These are phyloP conservation scores for Pantala flavescens DNA, from an alignment of 1,140 invertebrate genomes.

Conservation along the genomic window DNA sequence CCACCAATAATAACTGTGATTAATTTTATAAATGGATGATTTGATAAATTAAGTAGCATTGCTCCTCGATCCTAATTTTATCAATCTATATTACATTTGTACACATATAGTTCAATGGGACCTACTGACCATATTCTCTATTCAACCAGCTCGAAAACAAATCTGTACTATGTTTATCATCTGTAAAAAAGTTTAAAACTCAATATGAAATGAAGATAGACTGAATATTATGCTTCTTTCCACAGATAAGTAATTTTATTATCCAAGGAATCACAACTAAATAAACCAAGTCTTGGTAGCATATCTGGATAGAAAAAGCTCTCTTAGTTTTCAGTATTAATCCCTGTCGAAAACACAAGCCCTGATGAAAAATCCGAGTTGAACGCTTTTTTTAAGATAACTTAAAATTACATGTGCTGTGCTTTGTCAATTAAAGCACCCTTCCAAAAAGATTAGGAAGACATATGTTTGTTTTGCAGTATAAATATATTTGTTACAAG, in stretches of 20 bases:
- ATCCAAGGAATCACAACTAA: too few species aligned
- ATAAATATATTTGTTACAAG: constrained; percentile 9
- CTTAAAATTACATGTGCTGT: not conserved
- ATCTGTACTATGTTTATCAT: not conserved
- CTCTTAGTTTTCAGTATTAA: too few species aligned
- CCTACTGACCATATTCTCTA: not conserved
- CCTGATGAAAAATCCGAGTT: too few species aligned
- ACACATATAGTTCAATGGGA: not conserved
- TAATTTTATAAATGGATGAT: not conserved
- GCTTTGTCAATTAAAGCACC: not conserved
- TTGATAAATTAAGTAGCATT: constrained; percentile 4
- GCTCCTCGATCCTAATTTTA: not conserved
- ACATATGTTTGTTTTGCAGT: not conserved
- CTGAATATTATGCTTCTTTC: not conserved
- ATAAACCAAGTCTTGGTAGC: too few species aligned
- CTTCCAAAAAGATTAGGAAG: not conserved
- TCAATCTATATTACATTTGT: not conserved
- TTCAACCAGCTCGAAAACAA: not conserved
- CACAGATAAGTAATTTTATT: too few species aligned
- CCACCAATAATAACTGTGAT: not conserved
- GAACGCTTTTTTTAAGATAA: too few species aligned
- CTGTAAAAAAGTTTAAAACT: not conserved
- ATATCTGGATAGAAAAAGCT: too few species aligned
- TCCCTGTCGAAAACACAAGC: too few species aligned
- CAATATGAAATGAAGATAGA: not conserved